phyloP scores from a whole-genome alignment of 1,140 invertebrate species.

The Drosophila insularis region DNA sequence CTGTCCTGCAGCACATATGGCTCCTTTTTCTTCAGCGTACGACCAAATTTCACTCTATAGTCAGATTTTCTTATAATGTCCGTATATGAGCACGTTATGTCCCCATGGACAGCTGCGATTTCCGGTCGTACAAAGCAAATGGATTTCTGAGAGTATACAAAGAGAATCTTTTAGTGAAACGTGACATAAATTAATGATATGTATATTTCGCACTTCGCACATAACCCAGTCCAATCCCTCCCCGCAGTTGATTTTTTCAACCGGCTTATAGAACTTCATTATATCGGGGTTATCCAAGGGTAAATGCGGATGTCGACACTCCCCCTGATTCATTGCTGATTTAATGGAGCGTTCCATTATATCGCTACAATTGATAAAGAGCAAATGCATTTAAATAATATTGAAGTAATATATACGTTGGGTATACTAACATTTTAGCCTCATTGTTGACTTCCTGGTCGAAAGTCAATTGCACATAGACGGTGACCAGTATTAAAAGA shows the following conservation, averaged over 20 bases:
- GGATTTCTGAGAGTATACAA: slow-evolving; percentile 64
- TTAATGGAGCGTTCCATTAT: slow-evolving; percentile 82
- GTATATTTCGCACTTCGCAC: slow-evolving; percentile 78
- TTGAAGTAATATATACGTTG: background rate
- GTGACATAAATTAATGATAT: too few relatives aligned
- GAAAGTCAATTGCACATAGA: slow-evolving; percentile 23
- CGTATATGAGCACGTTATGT: slow-evolving; percentile 84
- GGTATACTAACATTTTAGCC: slow-evolving; percentile 33
- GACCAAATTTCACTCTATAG: slow-evolving; percentile 83
- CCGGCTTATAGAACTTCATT: slow-evolving; percentile 86
- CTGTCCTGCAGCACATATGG: slow-evolving; percentile 85
- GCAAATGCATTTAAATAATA: background rate
- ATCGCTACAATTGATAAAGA: slow-evolving; percentile 47
- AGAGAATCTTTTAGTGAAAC: background rate
- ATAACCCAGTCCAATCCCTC: slow-evolving; percentile 84
- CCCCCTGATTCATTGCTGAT: slow-evolving; percentile 75
- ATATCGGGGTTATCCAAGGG: slow-evolving; percentile 87
- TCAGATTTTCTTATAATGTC: slow-evolving; percentile 87
- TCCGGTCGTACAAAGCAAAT: slow-evolving; percentile 84
- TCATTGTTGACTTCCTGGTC: slow-evolving; percentile 42
- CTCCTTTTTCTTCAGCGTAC: slow-evolving; percentile 84
- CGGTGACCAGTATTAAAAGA: background rate
- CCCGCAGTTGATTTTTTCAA: slow-evolving; percentile 85
- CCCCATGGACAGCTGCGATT: slow-evolving; percentile 83
- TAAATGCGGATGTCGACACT: slow-evolving; percentile 87